Base-by-base conservation (phyloP, 2,113 vertebrate genomes). In the Silurus meridionalis region DNA sequence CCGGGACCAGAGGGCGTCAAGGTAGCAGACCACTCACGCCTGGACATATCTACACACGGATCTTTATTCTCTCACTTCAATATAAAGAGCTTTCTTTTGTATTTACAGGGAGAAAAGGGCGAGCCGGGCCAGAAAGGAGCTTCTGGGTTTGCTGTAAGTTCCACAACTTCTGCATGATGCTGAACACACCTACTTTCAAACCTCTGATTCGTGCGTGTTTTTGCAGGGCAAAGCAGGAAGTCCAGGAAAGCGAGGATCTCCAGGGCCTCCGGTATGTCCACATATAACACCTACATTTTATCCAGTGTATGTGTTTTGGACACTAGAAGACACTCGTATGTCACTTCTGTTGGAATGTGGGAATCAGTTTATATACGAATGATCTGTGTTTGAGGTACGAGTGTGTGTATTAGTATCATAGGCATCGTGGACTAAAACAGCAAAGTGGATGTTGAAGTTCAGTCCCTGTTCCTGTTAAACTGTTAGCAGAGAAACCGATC, bases 211-310 rank as follows among this genome's bases (percentile, higher is more conserved):
- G 66, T 85, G 58, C 86, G 4, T 57, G 46, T 90, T 89, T 91
- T 53, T 93, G 4, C 83, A 99, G 98, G 98, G 97, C 80, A 98
- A 97, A 91, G 94, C 95, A 90, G 98, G 98, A 89, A 90, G 90
- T 92, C 96, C 94, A 77, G 98, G 98, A 90, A 96, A 96, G 88
- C 96, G 95, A 93, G 98, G 98, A 85, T 88, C 89, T 82, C 91
- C 94, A 86, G 98, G 98, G 81, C 92, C 93, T 84, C 86, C 92
- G 86, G 98, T 99, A 92, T 96, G 97, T 97, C 74, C 9, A 37
- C 6, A 28, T 25, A n/a, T 4, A 10, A 60, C 5, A n/a, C 6
- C 46, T 23, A 8, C 14, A 15, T 50, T 53, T 25, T 2, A 82
- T 17, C 3, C 8, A 53, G 2, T 7, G 2, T 37, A 2, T n/a